These are phyloP conservation scores for Apamea anceps DNA, from an alignment of 2,888 invertebrate species.

Conservation along the genomic window DNA sequence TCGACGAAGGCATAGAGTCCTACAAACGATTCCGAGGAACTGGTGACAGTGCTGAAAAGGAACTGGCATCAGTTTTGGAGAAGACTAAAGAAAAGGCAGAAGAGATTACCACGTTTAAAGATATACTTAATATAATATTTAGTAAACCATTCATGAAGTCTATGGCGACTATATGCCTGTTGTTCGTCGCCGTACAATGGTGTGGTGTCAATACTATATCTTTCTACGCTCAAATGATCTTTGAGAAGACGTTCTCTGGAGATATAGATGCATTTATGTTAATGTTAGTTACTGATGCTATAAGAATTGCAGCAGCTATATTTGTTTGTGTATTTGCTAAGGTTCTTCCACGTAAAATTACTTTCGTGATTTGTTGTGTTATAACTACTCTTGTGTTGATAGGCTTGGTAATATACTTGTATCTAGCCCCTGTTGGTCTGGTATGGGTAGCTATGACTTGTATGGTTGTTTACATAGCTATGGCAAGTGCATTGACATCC, in stretches of 20 bases:
- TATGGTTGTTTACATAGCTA: slow-evolving; percentile 70
- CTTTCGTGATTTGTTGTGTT: slow-evolving; percentile 69
- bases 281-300: slow-evolving; percentile 74
- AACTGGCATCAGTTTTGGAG: slow-evolving; percentile 71
- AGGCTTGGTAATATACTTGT: slow-evolving; percentile 69
- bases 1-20: slow-evolving; percentile 70
- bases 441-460: slow-evolving; percentile 71
- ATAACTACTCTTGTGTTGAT: slow-evolving; percentile 65
- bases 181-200: slow-evolving; percentile 73
- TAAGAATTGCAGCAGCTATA: slow-evolving; percentile 64
- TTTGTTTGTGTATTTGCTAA: slow-evolving; percentile 70
- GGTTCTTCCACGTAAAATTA: slow-evolving; percentile 67
- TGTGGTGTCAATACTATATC: slow-evolving; percentile 75
- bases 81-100: slow-evolving; percentile 64
- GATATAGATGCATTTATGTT: slow-evolving; percentile 72
- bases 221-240: slow-evolving; percentile 76
- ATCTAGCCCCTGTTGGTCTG: slow-evolving; percentile 64
- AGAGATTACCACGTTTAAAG: slow-evolving; percentile 57
- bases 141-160: slow-evolving; percentile 73
- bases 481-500: slow-evolving; percentile 69
- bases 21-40: slow-evolving; percentile 76
- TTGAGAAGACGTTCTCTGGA: slow-evolving; percentile 73
- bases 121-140: slow-evolving; percentile 65
- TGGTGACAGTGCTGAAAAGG: slow-evolving; percentile 69
- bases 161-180: slow-evolving; percentile 59